Evolutionary conservation across 2,797 vertebrate species (phyloP).

Genomic region (Pipistrellus pygmaeus): DNA sequence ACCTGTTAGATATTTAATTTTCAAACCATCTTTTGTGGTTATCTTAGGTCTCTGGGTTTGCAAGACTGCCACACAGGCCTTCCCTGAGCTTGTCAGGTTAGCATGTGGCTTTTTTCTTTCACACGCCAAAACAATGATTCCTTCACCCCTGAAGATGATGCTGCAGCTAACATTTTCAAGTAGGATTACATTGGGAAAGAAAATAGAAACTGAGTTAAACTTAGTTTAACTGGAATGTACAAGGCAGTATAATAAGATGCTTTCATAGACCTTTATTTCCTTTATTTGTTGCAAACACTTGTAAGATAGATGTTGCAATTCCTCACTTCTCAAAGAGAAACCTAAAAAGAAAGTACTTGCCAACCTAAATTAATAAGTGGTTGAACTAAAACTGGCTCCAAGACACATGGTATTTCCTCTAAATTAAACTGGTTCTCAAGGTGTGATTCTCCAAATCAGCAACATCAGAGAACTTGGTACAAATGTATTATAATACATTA

Average conservation of each 20-base stretch:
- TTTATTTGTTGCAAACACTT: slow-evolving; percentile 1
- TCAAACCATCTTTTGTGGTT: too few relatives aligned
- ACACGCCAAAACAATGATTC: background rate
- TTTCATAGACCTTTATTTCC: background rate
- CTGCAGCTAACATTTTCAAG: background rate
- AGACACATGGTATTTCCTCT: background rate
- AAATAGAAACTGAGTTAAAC: background rate
- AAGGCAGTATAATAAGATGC: background rate
- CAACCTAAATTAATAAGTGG: background rate
- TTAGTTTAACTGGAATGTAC: background rate
- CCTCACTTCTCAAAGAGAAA: slow-evolving; percentile 36
- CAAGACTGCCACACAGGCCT: too few relatives aligned
- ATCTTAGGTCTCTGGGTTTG: too few relatives aligned
- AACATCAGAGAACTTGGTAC: background rate
- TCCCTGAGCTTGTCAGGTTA: too few relatives aligned
- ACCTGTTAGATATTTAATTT: too few relatives aligned
- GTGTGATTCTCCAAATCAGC: background rate
- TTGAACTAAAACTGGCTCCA: slow-evolving; percentile 25
- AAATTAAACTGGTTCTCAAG: background rate
- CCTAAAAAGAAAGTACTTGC: background rate
- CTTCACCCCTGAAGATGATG: background rate
- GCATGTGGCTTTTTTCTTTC: too few relatives aligned
- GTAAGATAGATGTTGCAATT: background rate
- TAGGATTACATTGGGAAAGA: background rate
- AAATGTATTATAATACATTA: slow-evolving; percentile 47